Percentiles rank a stretch among this genome's conserved stretches.
Conservation (phyloP, 2,113 vertebrate genomes). For the Emydocephalus ijimae region DNA sequence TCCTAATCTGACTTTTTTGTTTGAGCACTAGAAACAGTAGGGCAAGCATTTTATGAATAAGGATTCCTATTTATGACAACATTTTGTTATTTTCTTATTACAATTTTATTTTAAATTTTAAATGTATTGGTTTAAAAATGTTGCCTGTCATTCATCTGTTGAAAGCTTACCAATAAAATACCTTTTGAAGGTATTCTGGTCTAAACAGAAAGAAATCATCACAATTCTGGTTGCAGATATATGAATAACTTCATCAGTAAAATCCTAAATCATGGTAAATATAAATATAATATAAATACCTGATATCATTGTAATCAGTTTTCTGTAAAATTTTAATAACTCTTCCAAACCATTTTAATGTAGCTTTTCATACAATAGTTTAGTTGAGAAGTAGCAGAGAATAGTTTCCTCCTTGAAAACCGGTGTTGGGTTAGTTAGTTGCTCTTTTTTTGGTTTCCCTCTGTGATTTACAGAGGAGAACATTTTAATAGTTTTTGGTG, state of each 20-base stretch:
- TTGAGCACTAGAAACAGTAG: neutral
- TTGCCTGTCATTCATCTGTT: neutral
- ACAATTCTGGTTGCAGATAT: neutral
- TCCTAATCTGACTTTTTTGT: neutral
- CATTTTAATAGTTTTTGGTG: neutral
- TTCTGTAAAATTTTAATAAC: neutral
- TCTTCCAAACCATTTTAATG: neutral
- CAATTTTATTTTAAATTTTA: neutral
- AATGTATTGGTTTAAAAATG: neutral
- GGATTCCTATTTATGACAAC: neutral
- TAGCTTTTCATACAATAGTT: neutral
- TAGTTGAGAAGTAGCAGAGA: neutral
- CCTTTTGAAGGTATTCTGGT: neutral
- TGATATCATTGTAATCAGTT: neutral
- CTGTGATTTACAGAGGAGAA: neutral
- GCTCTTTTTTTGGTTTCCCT: neutral
- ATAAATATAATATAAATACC: neutral
- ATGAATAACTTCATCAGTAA: neutral
- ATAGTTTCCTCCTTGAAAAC: neutral
- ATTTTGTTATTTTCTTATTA: neutral
- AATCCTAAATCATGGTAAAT: neutral
- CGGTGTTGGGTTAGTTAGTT: neutral
- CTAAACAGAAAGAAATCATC: neutral
- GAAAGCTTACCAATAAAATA: neutral
- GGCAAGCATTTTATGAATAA: neutral